Evolutionary conservation across 2,888 invertebrate species (phyloP).

Genomic region (Pyrochroa serraticornis): DNA sequence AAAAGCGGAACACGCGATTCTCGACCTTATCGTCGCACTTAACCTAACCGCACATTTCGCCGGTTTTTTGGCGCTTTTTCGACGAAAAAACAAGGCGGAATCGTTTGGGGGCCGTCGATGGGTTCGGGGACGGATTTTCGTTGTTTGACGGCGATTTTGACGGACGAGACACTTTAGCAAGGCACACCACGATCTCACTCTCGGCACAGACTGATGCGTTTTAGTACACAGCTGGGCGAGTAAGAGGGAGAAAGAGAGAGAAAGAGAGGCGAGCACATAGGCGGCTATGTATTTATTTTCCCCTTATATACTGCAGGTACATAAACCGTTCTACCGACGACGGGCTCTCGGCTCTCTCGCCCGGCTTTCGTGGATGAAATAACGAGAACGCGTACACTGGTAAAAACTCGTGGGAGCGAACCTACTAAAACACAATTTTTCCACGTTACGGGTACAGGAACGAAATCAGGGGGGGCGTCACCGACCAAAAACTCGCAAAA

Average conservation of each 20-base stretch:
- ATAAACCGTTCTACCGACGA: conserved; percentile 54
- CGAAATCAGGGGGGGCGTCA: too few species aligned
- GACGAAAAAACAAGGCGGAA: neutral
- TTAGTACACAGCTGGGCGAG: conserved; percentile 58
- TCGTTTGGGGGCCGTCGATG: neutral
- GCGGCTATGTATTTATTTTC: conserved; percentile 55
- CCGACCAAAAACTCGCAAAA: too few species aligned
- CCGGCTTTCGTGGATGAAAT: conserved; percentile 46
- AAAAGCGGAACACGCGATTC: conserved; percentile 43
- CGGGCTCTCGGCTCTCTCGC: conserved; percentile 47
- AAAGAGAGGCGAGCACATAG: conserved; percentile 48
- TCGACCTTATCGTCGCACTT: conserved; percentile 49
- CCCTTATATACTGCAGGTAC: conserved; percentile 54
- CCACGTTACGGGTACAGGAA: too few species aligned
- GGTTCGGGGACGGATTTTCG: neutral
- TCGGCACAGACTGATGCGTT: conserved; percentile 58
- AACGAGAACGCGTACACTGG: conserved; percentile 47
- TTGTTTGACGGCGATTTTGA: conserved; percentile 25
- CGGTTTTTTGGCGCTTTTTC: conserved; percentile 40
- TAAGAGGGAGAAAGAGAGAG: conserved; percentile 51
- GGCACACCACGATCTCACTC: conserved; percentile 53
- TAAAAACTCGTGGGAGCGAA: conserved; percentile 38
- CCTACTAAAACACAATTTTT: neutral
- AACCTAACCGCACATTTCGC: conserved; percentile 49
- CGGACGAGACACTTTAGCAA: conserved; percentile 28